Evolutionary conservation across 1,140 invertebrate species (phyloP), one percentile per base, ranked within the genome.

Genomic region (Chionoecetes opilio): DNA sequence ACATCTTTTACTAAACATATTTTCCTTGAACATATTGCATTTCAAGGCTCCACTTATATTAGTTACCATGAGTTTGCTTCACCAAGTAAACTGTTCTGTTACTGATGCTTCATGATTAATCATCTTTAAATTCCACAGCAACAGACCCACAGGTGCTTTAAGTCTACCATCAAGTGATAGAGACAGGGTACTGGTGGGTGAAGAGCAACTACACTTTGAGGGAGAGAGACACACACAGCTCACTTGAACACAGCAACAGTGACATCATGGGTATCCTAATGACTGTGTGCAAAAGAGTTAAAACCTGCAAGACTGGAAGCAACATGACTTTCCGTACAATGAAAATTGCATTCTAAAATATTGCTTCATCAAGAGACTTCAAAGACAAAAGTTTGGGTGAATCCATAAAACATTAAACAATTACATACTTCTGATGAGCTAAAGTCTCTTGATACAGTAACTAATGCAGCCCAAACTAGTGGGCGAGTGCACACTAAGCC

Each of bases 301-400:
- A 75, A 17, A n/a, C n/a, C 21, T 75, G 63, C n/a, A 2, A 75
- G 6, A 75, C 6, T 26, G n/a, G 8, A n/a, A 75, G 63, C 63
- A 21, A 75, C 63, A 21, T 75, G 63, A 75, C 63, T 53, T 53
- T 53, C 46, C 0, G 46, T 53, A 53, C 46, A 53, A 9, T 53
- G 11, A 53, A 53, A 53, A 53, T 17, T 75, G 63, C 63, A 75
- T 21, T 75, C 63, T 75, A 75, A n/a, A 21, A 75, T 9, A 75
- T 75, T 75, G 46, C n/a, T 75, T 75, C 63, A 75, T 75, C 63
- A 75, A 75, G 63, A 75, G 63, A 75, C 63, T 75, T 75, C 41
- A 46, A n/a, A n/a, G 63, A 17, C 21, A 75, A 75, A 75, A 0
- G 26, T 75, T 53, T 11, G 21, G 21, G 63, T 75, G 63, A 75